A percentile compares a stretch with the other conserved stretches of the same genome.
Conservation (phyloP, 2,797 vertebrate genomes). For the Psittacula derbiana region DNA sequence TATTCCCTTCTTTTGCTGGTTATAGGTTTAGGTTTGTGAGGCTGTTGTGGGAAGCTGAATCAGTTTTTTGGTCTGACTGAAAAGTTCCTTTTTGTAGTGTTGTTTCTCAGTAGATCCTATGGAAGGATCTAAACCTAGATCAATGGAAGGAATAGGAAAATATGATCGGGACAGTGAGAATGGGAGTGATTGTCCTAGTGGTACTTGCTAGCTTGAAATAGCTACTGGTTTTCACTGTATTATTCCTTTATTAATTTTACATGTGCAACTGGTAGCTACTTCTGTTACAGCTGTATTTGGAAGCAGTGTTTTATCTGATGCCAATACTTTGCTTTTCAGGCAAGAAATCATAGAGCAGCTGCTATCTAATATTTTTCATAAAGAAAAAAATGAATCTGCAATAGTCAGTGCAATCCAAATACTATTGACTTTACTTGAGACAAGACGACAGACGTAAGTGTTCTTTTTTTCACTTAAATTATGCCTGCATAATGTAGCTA, state of each 20-base stretch:
- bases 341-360: conserved; percentile 97
- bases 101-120: not conserved
- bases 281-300: not conserved
- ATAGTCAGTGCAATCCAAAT: conserved; percentile 99
- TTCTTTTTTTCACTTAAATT: not conserved
- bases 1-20: not conserved
- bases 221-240: not conserved
- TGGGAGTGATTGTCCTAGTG: not conserved
- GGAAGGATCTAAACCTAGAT: not conserved
- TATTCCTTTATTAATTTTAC: not conserved
- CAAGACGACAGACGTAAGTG: conserved; percentile 93
- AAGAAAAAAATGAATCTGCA: conserved; percentile 95
- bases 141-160: not conserved
- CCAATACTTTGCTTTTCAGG: conserved; percentile 71
- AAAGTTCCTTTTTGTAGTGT: not conserved
- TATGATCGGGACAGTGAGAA: not conserved
- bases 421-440: conserved; percentile 94
- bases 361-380: conserved; percentile 94
- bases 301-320: not conserved
- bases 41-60: not conserved
- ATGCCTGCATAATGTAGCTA: not conserved
- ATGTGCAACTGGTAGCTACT: not conserved
- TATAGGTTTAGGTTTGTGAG: not conserved
- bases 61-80: not conserved
- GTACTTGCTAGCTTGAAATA: not conserved